These are phyloP conservation scores for Tipula vernalis DNA, from an alignment of 2,888 invertebrate species.

Conservation along the genomic window DNA sequence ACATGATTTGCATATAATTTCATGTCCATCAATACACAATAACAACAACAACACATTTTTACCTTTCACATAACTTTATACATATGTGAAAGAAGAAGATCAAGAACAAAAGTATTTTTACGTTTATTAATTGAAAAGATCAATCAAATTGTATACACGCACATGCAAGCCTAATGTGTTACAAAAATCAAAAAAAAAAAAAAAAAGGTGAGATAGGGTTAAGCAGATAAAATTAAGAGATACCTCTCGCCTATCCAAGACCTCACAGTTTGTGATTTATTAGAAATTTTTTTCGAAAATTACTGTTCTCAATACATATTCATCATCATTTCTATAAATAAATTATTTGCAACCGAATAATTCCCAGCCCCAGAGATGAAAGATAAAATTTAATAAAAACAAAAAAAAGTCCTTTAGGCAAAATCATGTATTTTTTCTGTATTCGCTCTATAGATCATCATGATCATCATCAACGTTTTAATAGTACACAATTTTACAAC, in stretches of 20 bases:
- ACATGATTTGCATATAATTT: not conserved
- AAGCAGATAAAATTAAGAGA: not conserved
- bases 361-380: not conserved
- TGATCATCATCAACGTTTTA: not conserved
- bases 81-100: not conserved
- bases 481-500: not conserved
- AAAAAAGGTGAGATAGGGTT: not conserved
- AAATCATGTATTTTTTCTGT: not conserved
- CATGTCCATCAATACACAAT: not conserved
- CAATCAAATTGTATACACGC: not conserved
- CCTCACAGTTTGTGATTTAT: not conserved
- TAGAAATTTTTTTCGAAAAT: not conserved
- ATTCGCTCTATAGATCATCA: not conserved
- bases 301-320: not conserved
- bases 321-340: not conserved
- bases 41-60: not conserved
- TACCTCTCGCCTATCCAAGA: not conserved
- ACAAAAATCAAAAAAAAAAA: not conserved
- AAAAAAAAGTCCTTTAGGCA: not conserved
- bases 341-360: not conserved
- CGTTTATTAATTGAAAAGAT: slow-evolving; percentile 4
- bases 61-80: not conserved
- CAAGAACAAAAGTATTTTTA: not conserved
- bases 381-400: not conserved
- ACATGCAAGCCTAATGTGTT: not conserved